Conservation (phyloP, 2,797 vertebrate species). For the Trichosurus vulpecula region DNA sequence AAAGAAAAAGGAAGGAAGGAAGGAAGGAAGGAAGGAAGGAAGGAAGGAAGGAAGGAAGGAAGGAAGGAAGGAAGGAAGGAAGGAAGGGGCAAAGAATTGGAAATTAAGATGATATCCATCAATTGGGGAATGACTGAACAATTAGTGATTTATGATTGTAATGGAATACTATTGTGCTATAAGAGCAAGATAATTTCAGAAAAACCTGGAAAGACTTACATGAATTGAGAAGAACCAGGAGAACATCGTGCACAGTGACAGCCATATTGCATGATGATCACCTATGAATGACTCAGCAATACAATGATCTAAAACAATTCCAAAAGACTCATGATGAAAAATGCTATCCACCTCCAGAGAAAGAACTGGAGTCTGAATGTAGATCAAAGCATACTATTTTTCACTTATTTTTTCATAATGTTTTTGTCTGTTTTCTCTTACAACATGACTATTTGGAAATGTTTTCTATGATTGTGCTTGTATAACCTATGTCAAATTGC, state of each 20-base stretch:
- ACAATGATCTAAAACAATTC: neutral
- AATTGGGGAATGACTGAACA: neutral
- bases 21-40: no score
- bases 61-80: neutral
- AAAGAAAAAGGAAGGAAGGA: no score
- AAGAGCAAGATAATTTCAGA: neutral
- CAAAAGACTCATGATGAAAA: neutral
- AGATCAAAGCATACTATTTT: neutral
- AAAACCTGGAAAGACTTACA: neutral
- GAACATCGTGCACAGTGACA: neutral
- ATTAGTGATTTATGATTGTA: neutral
- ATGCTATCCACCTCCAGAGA: neutral
- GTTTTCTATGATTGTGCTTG: neutral
- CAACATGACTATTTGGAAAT: neutral
- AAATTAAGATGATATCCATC: neutral
- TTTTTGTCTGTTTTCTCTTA: neutral
- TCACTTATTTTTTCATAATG: neutral
- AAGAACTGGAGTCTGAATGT: neutral
- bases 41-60: fast-evolving
- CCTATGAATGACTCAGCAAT: neutral
- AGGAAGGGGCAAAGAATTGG: neutral
- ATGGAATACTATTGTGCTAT: neutral
- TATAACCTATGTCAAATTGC: neutral
- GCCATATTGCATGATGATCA: neutral
- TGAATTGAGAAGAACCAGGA: neutral